phyloP scores from a whole-genome alignment of 2,888 invertebrate species.

The Drosophila acutilabella region DNA sequence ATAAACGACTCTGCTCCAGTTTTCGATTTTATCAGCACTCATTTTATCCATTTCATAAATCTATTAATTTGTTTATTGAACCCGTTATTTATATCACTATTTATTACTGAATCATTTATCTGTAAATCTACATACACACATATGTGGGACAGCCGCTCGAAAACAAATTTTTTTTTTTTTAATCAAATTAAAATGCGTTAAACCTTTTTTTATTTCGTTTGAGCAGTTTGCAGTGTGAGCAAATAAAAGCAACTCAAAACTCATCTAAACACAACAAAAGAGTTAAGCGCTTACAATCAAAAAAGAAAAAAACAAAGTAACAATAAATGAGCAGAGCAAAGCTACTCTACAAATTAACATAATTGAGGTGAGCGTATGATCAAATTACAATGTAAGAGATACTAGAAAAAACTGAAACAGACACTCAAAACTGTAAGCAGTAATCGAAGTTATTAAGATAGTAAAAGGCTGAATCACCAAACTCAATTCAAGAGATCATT shows the following conservation, averaged over 20 bases:
- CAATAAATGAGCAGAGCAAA: slow-evolving; percentile 24
- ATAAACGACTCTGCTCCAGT: slow-evolving; percentile 36
- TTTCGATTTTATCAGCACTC: slow-evolving; percentile 12
- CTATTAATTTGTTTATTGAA: slow-evolving; percentile 54
- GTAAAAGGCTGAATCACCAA: slow-evolving; percentile 42
- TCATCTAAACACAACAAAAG: slow-evolving; percentile 27
- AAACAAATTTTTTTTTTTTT: slow-evolving; percentile 72
- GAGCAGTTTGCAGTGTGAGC: slow-evolving; percentile 45
- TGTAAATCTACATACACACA: slow-evolving; percentile 27
- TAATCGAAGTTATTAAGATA: slow-evolving; percentile 42
- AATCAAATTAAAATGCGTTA: slow-evolving; percentile 58
- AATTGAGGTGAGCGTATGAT: slow-evolving; percentile 67
- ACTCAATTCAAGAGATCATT: slow-evolving; percentile 45
- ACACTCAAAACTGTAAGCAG: slow-evolving; percentile 36
- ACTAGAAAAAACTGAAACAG: slow-evolving; percentile 15
- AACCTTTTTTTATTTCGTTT: slow-evolving; percentile 33
- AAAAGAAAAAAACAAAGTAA: slow-evolving; percentile 12
- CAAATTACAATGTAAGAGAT: slow-evolving; percentile 60
- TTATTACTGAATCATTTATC: slow-evolving; percentile 38
- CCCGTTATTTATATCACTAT: slow-evolving; percentile 43
- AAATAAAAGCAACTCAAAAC: slow-evolving; percentile 33
- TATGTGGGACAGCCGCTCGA: not conserved
- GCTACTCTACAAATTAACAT: slow-evolving; percentile 63
- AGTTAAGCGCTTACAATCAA: not conserved
- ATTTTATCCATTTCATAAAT: slow-evolving; percentile 59